Conservation (phyloP, 2,113 vertebrate species). For the Labrus mixtus region DNA sequence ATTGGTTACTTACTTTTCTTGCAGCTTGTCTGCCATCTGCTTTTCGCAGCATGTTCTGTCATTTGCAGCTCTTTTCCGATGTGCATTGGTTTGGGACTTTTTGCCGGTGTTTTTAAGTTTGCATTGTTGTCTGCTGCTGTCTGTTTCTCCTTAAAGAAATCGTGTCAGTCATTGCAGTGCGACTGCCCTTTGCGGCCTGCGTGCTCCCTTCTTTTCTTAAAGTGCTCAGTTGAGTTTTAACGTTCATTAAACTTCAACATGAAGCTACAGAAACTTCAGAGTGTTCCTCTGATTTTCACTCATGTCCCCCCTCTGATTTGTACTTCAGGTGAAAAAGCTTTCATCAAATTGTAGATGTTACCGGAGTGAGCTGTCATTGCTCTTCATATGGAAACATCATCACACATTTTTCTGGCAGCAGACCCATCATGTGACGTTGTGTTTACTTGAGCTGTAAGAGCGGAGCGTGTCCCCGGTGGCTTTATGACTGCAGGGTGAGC, state of each 20-base stretch:
- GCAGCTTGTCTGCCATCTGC: too few relatives aligned
- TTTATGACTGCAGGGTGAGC: slow-evolving; percentile 1
- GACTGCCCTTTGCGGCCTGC: too few relatives aligned
- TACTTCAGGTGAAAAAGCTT: slow-evolving; percentile 9
- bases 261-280: neutral
- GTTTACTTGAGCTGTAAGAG: slow-evolving; percentile 32
- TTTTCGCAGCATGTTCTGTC: too few relatives aligned
- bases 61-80: too few relatives aligned
- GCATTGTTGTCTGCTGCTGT: too few relatives aligned
- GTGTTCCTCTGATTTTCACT: neutral
- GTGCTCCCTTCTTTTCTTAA: too few relatives aligned
- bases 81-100: too few relatives aligned
- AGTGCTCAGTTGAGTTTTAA: too few relatives aligned
- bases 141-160: too few relatives aligned
- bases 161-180: too few relatives aligned
- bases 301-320: neutral
- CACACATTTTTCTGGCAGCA: neutral
- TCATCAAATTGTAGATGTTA: neutral
- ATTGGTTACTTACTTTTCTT: too few relatives aligned
- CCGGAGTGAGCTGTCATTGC: slow-evolving; percentile 30
- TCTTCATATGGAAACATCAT: slow-evolving; percentile 3
- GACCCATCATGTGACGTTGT: slow-evolving; percentile 25
- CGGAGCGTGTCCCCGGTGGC: slow-evolving; percentile 12
- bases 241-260: neutral
- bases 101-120: too few relatives aligned